Evolutionary conservation across 2,888 invertebrate genomes (phyloP), one percentile per base, ranked within the genome.

Genomic region (Margaritifera margaritifera): DNA sequence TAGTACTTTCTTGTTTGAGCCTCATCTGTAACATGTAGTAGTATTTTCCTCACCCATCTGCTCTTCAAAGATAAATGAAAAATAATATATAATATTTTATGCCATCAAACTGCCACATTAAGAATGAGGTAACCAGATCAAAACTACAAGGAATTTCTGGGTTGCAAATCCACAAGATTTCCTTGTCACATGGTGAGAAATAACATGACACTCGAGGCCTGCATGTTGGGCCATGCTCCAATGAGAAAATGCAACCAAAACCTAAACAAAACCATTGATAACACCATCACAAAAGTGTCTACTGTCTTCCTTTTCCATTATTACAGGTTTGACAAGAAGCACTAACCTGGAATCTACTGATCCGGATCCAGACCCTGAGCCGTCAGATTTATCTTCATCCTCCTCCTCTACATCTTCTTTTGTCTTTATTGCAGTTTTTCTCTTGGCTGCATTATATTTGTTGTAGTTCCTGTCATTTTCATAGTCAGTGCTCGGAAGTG

Each of bases 351-450:
- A 77, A 51, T 74, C 74, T 55, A 72, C 71, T 27, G 78, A 83
- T 62, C 80, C 82, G 25, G 85, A 82, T 57, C 79, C 84, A 53
- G 84, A 84, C 62, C 80, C 84, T 22, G 86, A 87, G 22, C 78
- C 72, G 22, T 71, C 68, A 4, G 69, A 62, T 31, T 73, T 71
- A 15, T 68, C 71, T 53, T 64, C 71, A 56, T 78, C 72, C 25
- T 72, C 65, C 8, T 64, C 72, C 31, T 61, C 69, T 52, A 70
- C 69, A 53, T 67, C 72, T 54, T 77, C 77, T 53, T 68, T 57
- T 61, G 72, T 72, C 8, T 56, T 42, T 42, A 42, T 42, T 8
- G 42, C 15, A 15, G 42, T 8, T 42, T 66, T 66, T 64, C 73
- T 70, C 59, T 72, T 73, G n/a, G 78, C 76, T 51, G 74, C 64